A percentile compares a stretch with the other conserved stretches of the same genome.
These are phyloP conservation scores for Diplosoma virens DNA, from an alignment of 23 tunicate species.

Conservation along the genomic window DNA sequence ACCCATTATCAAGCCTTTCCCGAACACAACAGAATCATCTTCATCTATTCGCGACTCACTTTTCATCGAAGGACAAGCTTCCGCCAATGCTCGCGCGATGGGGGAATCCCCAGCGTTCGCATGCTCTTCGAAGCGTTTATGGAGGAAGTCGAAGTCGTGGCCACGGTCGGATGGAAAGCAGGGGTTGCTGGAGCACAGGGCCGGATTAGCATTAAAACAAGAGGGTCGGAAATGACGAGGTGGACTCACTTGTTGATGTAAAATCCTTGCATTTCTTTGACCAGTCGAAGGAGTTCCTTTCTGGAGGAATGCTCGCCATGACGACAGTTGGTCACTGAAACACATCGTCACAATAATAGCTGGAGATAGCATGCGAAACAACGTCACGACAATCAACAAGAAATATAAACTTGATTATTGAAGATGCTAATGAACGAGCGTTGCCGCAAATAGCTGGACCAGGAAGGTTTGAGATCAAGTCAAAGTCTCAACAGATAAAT, in stretches of 20 bases:
- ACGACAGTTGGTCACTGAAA: conserved; percentile 78
- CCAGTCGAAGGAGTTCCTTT: background rate
- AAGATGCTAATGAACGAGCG: too few relatives aligned
- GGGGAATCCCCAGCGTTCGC: conserved; percentile 34
- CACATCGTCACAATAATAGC: too few relatives aligned
- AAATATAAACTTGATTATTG: too few relatives aligned
- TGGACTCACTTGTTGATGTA: background rate
- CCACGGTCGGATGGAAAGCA: conserved; percentile 36
- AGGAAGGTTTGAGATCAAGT: too few relatives aligned
- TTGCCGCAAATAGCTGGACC: too few relatives aligned
- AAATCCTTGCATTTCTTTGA: background rate
- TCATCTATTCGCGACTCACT: too few relatives aligned
- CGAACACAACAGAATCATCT: too few relatives aligned
- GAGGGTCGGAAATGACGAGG: background rate
- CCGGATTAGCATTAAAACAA: background rate
- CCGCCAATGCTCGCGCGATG: background rate
- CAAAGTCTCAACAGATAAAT: too few relatives aligned
- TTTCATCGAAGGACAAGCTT: background rate
- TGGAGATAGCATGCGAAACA: too few relatives aligned
- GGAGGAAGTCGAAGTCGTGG: conserved; percentile 36
- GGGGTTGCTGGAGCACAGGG: conserved; percentile 1
- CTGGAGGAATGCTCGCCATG: conserved; percentile 49
- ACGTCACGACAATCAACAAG: too few relatives aligned
- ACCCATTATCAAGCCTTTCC: too few relatives aligned
- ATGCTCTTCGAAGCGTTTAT: conserved; percentile 30